These are phyloP conservation scores for Hipparchia sbordonii DNA, from an alignment of 2,888 invertebrate species.

Conservation along the genomic window DNA sequence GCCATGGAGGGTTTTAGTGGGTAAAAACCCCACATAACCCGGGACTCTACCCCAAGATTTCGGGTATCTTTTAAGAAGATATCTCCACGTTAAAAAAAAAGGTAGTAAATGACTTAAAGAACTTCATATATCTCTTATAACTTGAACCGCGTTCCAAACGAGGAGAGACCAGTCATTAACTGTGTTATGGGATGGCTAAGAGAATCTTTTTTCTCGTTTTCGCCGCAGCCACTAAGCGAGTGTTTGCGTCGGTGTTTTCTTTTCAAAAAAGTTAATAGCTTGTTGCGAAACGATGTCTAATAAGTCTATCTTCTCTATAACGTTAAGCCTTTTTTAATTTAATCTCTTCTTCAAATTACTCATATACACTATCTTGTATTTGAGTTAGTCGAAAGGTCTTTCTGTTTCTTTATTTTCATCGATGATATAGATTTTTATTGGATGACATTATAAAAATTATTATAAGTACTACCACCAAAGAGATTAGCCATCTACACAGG, in stretches of 20 bases:
- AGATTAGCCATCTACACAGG: no score
- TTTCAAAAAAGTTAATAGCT: constrained; percentile 55
- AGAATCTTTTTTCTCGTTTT: constrained; percentile 55
- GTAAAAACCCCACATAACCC: no score
- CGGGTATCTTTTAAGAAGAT: no score
- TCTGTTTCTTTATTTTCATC: no score
- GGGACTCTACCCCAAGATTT: no score
- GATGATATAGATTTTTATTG: no score
- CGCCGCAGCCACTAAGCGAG: constrained; percentile 54
- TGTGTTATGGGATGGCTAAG: constrained; percentile 61
- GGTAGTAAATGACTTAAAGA: no score
- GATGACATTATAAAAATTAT: no score
- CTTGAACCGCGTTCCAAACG: constrained; percentile 42
- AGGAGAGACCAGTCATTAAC: constrained; percentile 62
- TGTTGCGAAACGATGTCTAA: constrained; percentile 32
- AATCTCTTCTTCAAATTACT: not conserved
- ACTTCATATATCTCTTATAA: constrained; percentile 10
- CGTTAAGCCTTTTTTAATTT: constrained; percentile 6
- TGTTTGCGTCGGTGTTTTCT: constrained; percentile 45
- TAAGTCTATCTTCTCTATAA: constrained; percentile 21
- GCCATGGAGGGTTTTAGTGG: no score
- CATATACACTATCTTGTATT: not conserved
- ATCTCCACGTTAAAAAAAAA: no score
- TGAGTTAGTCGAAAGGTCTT: no score
- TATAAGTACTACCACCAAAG: no score